Base-by-base conservation (phyloP, 1,140 invertebrate species). In the Ooceraea biroi region DNA sequence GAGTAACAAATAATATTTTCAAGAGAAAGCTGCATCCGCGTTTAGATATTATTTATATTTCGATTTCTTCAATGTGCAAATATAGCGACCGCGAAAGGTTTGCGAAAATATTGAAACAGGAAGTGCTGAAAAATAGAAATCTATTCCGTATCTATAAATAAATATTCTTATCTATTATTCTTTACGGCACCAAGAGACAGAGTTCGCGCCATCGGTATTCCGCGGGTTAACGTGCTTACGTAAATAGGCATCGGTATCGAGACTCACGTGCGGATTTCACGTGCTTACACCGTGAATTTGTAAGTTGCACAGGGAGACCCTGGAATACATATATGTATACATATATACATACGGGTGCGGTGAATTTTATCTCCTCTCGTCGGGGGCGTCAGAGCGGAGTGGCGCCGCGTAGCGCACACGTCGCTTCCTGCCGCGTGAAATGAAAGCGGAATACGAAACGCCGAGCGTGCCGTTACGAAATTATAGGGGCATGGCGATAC, bases 371-470 rank as follows among this genome's bases (percentile, higher is more conserved):
- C 57, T 30, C 46, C 55, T 58, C 82, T 58, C 84, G 85, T 86
- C 85, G 61, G 57, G 27, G 48, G 50, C 52, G 63, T 66, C 85
- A 57, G 57, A 82, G 78, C 27, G 68, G 27, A 69, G 77, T 55
- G 60, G 57, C 46, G 60, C 19, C 19, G 80, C 27, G 72, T 27
- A 63, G 72, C 61, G 61, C 50, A 44, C 61, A 76, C 71, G 84
- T 87, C 76, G 72, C 65, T 74, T 74, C 60, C 60, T 61, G 76
- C 66, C 58, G 74, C 60, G 85, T 65, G 66, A 74, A 87, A 87
- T 60, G 87, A 58, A 68, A 60, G 44, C 72, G 68, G 84, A 88
- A 88, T 78, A 76, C 78, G 86, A 83, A 88, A 83, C 73, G 74
- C 48, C 22, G 68, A 58, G 50, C 48, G 71, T 83, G 76, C 66